These are phyloP conservation scores for Zingel zingel DNA, from an alignment of 2,113 vertebrate genomes.

Conservation along the genomic window DNA sequence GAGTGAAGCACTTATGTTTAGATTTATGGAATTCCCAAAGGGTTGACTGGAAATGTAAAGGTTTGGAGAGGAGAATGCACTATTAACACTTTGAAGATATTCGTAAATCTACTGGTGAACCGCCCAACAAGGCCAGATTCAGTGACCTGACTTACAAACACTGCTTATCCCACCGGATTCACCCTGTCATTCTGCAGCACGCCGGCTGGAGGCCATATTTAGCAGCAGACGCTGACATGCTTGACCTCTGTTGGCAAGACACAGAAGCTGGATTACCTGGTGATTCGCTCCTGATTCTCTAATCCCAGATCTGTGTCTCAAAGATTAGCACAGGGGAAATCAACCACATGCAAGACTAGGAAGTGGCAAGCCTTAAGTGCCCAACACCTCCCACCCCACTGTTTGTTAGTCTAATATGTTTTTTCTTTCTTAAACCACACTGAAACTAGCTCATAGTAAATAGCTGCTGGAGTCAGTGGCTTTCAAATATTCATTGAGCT, in stretches of 20 bases:
- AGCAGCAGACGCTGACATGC: conserved; percentile 66
- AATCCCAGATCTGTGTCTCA: conserved; percentile 75
- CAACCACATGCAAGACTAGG: conserved; percentile 49
- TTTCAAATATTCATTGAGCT: conserved; percentile 75
- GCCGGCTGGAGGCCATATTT: conserved; percentile 65
- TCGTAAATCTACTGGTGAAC: conserved; percentile 16
- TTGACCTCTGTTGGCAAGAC: conserved; percentile 70
- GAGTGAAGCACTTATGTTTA: conserved; percentile 16
- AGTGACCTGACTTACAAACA: conserved; percentile 36
- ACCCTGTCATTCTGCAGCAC: conserved; percentile 26
- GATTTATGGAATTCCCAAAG: conserved; percentile 36
- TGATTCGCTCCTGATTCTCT: conserved; percentile 68
- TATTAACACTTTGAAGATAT: not conserved
- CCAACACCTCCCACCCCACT: not conserved
- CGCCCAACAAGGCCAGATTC: not conserved
- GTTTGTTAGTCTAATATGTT: conserved; percentile 21
- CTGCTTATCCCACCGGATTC: conserved; percentile 59
- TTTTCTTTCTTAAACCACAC: conserved; percentile 5
- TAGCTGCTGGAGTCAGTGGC: conserved; percentile 52
- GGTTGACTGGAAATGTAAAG: conserved; percentile 21
- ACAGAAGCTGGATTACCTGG: conserved; percentile 77
- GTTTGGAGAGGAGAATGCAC: not conserved
- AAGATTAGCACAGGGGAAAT: conserved; percentile 72
- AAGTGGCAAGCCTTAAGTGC: conserved; percentile 44
- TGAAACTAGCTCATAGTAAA: conserved; percentile 55